These are phyloP conservation scores for Lates japonicus DNA, from an alignment of 2,797 vertebrate genomes.

Conservation along the genomic window DNA sequence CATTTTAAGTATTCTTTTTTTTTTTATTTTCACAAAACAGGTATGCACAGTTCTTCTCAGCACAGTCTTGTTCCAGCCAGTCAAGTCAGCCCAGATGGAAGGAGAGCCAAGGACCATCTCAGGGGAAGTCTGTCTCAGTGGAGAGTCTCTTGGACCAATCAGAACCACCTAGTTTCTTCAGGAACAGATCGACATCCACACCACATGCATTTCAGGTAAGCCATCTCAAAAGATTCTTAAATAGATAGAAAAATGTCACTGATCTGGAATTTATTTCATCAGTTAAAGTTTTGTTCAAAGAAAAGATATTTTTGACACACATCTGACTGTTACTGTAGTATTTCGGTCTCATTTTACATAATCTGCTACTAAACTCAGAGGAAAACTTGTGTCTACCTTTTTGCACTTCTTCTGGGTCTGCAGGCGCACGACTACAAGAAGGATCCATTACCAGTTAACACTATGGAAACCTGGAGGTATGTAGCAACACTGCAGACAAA, in stretches of 20 bases:
- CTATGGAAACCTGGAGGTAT: slow-evolving; percentile 80
- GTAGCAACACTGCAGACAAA: slow-evolving; percentile 56
- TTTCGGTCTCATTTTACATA: not conserved
- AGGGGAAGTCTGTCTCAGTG: slow-evolving; percentile 73
- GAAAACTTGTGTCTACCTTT: not conserved
- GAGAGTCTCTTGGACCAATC: slow-evolving; percentile 81
- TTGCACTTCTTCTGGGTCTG: slow-evolving; percentile 36
- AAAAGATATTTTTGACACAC: not conserved
- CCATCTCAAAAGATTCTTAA: not conserved
- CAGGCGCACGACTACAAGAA: slow-evolving; percentile 59
- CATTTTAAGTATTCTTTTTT: not conserved
- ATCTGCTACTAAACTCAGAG: not conserved
- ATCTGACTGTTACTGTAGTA: not conserved
- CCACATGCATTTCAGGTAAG: slow-evolving; percentile 83
- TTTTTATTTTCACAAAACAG: slow-evolving; percentile 58
- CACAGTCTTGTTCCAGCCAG: slow-evolving; percentile 73
- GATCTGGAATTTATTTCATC: not conserved
- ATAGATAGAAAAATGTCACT: not conserved
- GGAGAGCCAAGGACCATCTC: slow-evolving; percentile 62
- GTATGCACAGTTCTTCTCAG: slow-evolving; percentile 84
- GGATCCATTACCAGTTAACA: slow-evolving; percentile 54
- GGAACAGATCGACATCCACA: slow-evolving; percentile 79
- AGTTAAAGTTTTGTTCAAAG: not conserved
- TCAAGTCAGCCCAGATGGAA: slow-evolving; percentile 67
- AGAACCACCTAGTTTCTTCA: slow-evolving; percentile 64